phyloP scores from a whole-genome alignment of 2,888 invertebrate genomes.

The Toxonevra muliebris region DNA sequence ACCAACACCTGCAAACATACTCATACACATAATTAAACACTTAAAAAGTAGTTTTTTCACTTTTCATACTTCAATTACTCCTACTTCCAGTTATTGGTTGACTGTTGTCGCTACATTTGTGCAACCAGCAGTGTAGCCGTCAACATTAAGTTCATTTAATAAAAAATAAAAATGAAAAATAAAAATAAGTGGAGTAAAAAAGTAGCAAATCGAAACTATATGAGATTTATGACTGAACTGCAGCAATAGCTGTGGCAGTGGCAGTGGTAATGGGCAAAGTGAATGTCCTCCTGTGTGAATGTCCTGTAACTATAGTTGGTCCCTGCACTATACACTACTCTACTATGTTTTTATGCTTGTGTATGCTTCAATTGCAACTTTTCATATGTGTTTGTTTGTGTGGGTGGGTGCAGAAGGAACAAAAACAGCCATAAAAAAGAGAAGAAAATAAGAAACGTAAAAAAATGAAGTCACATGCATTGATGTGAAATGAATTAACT shows the following conservation, averaged over 20 bases:
- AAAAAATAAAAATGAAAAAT: not conserved
- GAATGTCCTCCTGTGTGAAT: constrained; percentile 12
- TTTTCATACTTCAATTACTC: constrained; percentile 7
- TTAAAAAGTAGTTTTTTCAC: constrained; percentile 21
- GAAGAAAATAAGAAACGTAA: constrained; percentile 16
- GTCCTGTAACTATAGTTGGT: constrained; percentile 22
- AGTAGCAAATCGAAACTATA: constrained; percentile 26
- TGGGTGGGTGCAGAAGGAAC: not conserved
- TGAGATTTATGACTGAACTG: constrained; percentile 26
- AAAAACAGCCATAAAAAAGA: constrained; percentile 8
- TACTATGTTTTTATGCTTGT: constrained; percentile 1
- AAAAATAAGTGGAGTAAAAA: not conserved
- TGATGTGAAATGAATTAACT: constrained; percentile 62
- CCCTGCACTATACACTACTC: not conserved
- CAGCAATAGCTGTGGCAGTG: not conserved
- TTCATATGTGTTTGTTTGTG: not conserved
- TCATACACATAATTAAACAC: constrained; percentile 21
- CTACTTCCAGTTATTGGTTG: constrained; percentile 1
- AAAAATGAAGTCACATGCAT: constrained; percentile 43
- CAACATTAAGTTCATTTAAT: not conserved
- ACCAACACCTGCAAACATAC: not conserved
- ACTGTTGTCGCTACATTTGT: too few relatives aligned
- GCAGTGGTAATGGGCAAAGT: constrained; percentile 1
- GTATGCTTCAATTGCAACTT: not conserved
- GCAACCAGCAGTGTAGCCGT: too few relatives aligned